phyloP scores from a whole-genome alignment of 1,140 invertebrate genomes.

The Contarinia nasturtii region DNA sequence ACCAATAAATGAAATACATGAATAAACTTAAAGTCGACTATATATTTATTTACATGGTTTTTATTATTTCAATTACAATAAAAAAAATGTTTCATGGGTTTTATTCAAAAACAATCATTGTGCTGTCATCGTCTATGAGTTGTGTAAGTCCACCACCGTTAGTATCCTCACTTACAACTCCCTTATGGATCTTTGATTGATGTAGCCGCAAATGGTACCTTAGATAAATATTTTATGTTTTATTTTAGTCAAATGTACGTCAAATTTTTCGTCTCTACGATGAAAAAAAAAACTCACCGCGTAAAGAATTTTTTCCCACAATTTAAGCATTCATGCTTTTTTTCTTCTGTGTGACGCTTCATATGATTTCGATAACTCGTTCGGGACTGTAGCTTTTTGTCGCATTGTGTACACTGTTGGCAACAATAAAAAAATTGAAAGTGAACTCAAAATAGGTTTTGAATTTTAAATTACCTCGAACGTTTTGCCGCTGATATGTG shows the following conservation, averaged over 20 bases:
- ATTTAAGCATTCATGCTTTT: not conserved
- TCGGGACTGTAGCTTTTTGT: not conserved
- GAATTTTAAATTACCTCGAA: not conserved
- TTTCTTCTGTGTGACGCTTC: constrained; percentile 1
- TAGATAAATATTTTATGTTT: too few relatives aligned
- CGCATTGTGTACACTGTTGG: not conserved
- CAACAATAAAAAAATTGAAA: not conserved
- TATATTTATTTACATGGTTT: not conserved
- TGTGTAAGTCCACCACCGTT: not conserved
- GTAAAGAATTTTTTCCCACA: constrained; percentile 1
- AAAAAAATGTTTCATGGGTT: not conserved
- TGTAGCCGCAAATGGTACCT: not conserved
- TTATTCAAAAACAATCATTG: not conserved
- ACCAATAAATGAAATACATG: not conserved
- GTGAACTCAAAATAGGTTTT: too few relatives aligned
- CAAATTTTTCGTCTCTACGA: too few relatives aligned
- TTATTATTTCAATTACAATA: not conserved
- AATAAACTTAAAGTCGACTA: too few relatives aligned
- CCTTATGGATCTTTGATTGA: not conserved
- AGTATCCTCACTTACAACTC: not conserved
- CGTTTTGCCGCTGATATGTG: constrained; percentile 1
- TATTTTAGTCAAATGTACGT: too few relatives aligned
- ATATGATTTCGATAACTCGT: constrained; percentile 2
- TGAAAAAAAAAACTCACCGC: too few relatives aligned
- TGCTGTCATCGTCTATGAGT: not conserved